Evolutionary conservation across 2,888 invertebrate genomes (phyloP).

Genomic region (Bruchidius siliquastri): DNA sequence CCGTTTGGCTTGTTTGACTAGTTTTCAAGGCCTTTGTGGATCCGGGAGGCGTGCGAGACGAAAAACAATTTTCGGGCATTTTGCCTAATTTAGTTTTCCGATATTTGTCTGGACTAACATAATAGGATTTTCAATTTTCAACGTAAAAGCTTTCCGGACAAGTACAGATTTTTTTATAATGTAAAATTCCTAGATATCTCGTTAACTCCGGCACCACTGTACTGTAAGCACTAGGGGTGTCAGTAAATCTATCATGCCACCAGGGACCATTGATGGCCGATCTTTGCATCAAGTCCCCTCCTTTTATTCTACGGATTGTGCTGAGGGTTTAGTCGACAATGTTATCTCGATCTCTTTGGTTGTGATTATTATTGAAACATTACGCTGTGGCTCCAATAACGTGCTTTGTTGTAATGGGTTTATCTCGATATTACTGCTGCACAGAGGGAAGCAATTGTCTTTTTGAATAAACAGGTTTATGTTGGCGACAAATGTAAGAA

Average conservation of each 20-base stretch:
- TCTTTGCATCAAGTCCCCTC: background rate
- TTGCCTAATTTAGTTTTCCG: no score
- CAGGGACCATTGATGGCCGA: background rate
- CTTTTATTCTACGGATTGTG: background rate
- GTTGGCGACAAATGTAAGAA: background rate
- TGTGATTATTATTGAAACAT: conserved; percentile 31
- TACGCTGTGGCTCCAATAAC: conserved; percentile 16
- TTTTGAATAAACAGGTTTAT: background rate
- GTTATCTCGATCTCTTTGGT: conserved; percentile 31
- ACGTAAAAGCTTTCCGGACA: no score
- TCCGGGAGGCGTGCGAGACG: no score
- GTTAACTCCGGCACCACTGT: background rate
- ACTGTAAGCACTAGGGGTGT: background rate
- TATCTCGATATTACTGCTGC: background rate
- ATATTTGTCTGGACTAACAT: no score
- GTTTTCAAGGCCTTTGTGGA: no score
- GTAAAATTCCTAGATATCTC: background rate
- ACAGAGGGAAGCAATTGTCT: background rate
- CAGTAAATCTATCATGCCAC: background rate
- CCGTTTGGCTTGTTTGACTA: no score
- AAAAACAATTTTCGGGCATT: no score
- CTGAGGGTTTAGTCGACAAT: conserved; percentile 19
- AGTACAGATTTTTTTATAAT: background rate
- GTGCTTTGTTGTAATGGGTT: background rate
- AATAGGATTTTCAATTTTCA: no score